phyloP scores from a whole-genome alignment of 2,113 vertebrate genomes.

The Chamaetylas fuelleborni region DNA sequence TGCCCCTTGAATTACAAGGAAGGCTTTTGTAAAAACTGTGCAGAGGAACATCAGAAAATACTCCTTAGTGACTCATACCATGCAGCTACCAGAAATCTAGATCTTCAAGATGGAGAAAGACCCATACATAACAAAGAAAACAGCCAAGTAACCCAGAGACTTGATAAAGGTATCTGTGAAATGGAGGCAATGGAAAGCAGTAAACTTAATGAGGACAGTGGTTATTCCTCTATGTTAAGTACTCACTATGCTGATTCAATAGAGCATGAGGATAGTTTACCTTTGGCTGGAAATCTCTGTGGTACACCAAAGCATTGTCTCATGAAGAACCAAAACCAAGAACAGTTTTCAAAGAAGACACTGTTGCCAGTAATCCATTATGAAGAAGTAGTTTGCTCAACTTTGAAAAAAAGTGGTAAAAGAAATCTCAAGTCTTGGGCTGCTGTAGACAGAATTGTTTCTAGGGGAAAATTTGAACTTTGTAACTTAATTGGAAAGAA shows the following conservation, averaged over 20 bases:
- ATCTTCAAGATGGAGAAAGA: slow-evolving; percentile 51
- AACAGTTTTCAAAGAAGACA: slow-evolving; percentile 55
- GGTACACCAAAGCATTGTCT: slow-evolving; percentile 52
- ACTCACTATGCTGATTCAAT: slow-evolving; percentile 16
- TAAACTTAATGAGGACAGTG: slow-evolving; percentile 72
- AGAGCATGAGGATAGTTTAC: slow-evolving; percentile 65
- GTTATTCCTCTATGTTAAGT: slow-evolving; percentile 74
- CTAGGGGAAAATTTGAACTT: slow-evolving; percentile 68
- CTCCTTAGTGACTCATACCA: slow-evolving; percentile 1
- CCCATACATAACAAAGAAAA: slow-evolving; percentile 79
- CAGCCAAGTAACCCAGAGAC: slow-evolving; percentile 2
- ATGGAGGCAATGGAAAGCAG: slow-evolving; percentile 51
- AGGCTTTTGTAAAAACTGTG: slow-evolving; percentile 53
- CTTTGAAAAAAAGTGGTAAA: slow-evolving; percentile 77
- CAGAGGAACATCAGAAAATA: slow-evolving; percentile 44
- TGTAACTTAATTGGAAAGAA: slow-evolving; percentile 87
- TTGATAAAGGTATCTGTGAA: slow-evolving; percentile 37
- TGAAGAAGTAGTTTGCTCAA: slow-evolving; percentile 82
- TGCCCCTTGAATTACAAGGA: slow-evolving; percentile 23
- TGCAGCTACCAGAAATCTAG: not conserved
- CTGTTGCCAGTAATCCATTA: slow-evolving; percentile 83
- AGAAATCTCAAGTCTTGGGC: slow-evolving; percentile 81
- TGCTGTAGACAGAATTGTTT: slow-evolving; percentile 74
- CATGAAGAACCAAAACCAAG: slow-evolving; percentile 25
- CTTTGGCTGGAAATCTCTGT: slow-evolving; percentile 55